phyloP scores from a whole-genome alignment of 2,888 invertebrate species.

The Steinernema carpocapsae region DNA sequence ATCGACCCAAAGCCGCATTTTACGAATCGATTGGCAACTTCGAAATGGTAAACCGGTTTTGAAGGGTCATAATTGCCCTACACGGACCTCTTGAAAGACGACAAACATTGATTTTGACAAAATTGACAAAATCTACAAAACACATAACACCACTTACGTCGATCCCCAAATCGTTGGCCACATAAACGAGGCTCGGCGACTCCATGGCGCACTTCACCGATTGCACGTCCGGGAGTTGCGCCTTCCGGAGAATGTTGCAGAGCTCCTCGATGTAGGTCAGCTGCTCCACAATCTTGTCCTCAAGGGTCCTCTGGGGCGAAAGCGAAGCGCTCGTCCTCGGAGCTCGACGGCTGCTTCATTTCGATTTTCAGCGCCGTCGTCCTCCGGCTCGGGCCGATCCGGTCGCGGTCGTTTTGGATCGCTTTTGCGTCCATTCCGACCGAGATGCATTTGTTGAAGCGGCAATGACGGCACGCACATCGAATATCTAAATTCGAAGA shows the following conservation, averaged over 20 bases:
- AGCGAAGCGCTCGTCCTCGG: constrained; percentile 32
- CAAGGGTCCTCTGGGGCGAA: constrained; percentile 23
- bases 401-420: constrained; percentile 68
- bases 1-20: no score
- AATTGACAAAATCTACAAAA: background rate
- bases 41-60: no score
- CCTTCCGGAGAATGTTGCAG: constrained; percentile 59
- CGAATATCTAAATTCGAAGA: constrained; percentile 56
- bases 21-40: no score
- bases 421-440: constrained; percentile 69
- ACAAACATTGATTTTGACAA: background rate
- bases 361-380: constrained; percentile 56
- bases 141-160: constrained; percentile 54
- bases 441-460: constrained; percentile 67
- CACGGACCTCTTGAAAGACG: background rate
- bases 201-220: constrained; percentile 47
- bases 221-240: constrained; percentile 60
- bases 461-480: constrained; percentile 66
- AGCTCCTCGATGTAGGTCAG: constrained; percentile 60
- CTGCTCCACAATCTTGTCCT: constrained; percentile 24
- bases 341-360: constrained; percentile 40
- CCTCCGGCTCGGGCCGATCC: constrained; percentile 67
- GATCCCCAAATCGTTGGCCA: constrained; percentile 56
- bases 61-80: no score
- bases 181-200: constrained; percentile 60